Percentiles rank a stretch among this genome's conserved stretches.
These are phyloP conservation scores for Drosophila rufa DNA, from an alignment of 1,140 invertebrate species.

Conservation along the genomic window DNA sequence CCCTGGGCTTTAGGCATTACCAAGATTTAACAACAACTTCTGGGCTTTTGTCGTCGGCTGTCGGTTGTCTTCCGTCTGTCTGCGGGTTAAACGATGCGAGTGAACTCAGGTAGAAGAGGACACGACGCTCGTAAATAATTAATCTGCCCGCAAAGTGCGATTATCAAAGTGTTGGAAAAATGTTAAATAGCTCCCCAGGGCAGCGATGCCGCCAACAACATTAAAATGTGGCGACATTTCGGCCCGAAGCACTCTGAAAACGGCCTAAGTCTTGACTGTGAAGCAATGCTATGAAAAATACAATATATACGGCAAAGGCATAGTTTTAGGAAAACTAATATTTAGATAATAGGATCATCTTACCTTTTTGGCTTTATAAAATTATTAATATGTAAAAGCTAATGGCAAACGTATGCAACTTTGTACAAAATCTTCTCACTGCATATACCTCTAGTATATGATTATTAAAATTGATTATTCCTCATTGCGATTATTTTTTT, in stretches of 20 bases:
- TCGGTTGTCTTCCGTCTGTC: slow-evolving; percentile 41
- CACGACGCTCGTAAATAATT: slow-evolving; percentile 79
- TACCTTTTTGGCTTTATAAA: neutral
- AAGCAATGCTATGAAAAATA: neutral
- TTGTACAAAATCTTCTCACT: too few relatives aligned
- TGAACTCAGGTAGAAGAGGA: slow-evolving; percentile 64
- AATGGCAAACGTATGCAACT: too few relatives aligned
- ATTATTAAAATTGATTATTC: too few relatives aligned
- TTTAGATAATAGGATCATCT: too few relatives aligned
- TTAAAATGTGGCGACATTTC: slow-evolving; percentile 80
- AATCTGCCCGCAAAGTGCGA: slow-evolving; percentile 82
- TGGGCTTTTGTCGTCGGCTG: slow-evolving; percentile 53
- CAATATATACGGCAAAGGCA: neutral
- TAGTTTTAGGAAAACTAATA: neutral
- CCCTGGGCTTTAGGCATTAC: slow-evolving; percentile 71
- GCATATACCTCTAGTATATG: too few relatives aligned
- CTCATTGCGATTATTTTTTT: too few relatives aligned
- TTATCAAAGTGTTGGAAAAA: slow-evolving; percentile 84
- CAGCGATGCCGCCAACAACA: slow-evolving; percentile 42
- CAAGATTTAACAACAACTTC: slow-evolving; percentile 80
- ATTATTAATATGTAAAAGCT: neutral
- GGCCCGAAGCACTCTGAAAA: slow-evolving; percentile 3
- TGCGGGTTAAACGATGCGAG: slow-evolving; percentile 73
- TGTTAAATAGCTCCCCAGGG: slow-evolving; percentile 82
- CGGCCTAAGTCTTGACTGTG: neutral